A percentile compares a stretch with the other conserved stretches of the same genome.
phyloP scores from a whole-genome alignment of 2,888 invertebrate genomes.

The Ormyrus thymus region DNA sequence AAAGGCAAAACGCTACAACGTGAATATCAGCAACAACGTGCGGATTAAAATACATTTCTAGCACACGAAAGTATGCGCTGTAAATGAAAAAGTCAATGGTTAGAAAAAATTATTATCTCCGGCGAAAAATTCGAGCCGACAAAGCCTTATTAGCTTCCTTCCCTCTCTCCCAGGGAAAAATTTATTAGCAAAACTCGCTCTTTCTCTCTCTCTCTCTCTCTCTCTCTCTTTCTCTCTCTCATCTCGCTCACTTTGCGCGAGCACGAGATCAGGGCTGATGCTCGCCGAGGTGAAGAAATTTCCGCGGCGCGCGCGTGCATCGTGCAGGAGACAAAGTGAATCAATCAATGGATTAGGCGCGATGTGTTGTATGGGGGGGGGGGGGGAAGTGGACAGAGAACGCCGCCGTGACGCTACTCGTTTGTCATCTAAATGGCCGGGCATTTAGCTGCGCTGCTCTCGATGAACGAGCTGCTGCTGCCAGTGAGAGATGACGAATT shows the following conservation, averaged over 20 bases:
- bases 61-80: too few relatives aligned
- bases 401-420: slow-evolving; percentile 69
- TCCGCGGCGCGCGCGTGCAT: slow-evolving; percentile 50
- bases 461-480: slow-evolving; percentile 3
- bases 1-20: too few relatives aligned
- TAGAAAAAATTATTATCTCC: slow-evolving; percentile 1
- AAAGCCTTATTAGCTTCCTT: slow-evolving; percentile 47
- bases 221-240: slow-evolving; percentile 1
- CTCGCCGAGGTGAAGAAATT: slow-evolving; percentile 15
- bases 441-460: slow-evolving; percentile 68
- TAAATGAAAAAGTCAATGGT: too few relatives aligned
- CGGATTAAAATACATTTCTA: too few relatives aligned
- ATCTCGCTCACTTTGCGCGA: slow-evolving; percentile 15
- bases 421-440: slow-evolving; percentile 73
- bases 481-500: slow-evolving; percentile 51
- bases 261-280: not conserved
- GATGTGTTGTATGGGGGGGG: slow-evolving; percentile 50
- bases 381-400: slow-evolving; percentile 3
- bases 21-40: too few relatives aligned
- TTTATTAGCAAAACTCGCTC: slow-evolving; percentile 62
- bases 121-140: slow-evolving; percentile 25
- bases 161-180: slow-evolving; percentile 63
- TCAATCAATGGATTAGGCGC: slow-evolving; percentile 72
- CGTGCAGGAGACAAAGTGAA: slow-evolving; percentile 64
- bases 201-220: not conserved